Conservation (phyloP, 2,888 invertebrate species). For the Lepetodrilus schrolli region DNA sequence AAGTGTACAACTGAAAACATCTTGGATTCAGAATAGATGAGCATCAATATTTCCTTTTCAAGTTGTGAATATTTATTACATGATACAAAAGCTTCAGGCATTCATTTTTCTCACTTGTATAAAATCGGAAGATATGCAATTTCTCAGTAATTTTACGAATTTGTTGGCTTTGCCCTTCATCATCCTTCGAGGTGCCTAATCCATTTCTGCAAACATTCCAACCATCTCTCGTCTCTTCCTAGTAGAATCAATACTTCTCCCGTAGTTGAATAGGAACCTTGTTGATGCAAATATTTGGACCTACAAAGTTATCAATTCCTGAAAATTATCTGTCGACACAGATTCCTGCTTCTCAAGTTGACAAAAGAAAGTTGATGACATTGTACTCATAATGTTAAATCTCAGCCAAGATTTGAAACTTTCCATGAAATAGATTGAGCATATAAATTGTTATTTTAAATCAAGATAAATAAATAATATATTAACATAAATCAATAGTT, state of each 20-base stretch:
- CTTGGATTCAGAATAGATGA: no score
- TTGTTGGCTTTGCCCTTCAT: conserved; percentile 4
- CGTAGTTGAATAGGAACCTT: not conserved
- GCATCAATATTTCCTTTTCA: no score
- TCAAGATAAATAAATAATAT: not conserved
- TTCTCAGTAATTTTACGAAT: conserved; percentile 7
- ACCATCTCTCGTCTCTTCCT: not conserved
- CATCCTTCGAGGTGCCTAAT: not conserved
- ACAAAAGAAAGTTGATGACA: no score
- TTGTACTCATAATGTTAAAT: not conserved
- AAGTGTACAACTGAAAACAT: no score
- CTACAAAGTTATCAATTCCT: conserved; percentile 15
- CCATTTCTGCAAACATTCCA: not conserved
- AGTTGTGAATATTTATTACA: not conserved
- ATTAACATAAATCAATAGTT: no score
- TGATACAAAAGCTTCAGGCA: not conserved
- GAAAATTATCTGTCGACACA: no score
- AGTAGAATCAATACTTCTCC: not conserved
- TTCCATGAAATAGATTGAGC: not conserved
- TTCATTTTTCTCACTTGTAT: not conserved
- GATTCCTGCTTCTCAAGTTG: no score
- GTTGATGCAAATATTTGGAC: not conserved
- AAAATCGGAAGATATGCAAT: conserved; percentile 14
- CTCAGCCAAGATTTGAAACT: not conserved
- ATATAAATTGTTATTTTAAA: no score